Evolutionary conservation across 2,888 invertebrate genomes (phyloP).

Genomic region (Patella pellucida): DNA sequence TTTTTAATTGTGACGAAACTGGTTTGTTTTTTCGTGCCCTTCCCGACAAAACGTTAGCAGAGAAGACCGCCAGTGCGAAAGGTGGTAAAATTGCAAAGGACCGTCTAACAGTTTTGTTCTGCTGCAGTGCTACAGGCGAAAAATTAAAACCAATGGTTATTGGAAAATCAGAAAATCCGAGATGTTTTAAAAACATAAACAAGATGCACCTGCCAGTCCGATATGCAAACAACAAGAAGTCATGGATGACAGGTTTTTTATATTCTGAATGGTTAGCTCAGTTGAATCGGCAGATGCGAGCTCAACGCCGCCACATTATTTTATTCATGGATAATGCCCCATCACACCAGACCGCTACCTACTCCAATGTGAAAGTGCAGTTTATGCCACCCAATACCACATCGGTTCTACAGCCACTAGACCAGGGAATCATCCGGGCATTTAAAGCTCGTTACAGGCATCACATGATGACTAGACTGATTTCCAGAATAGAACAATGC

Average conservation of each 20-base stretch:
- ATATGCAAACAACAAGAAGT: conserved; percentile 30
- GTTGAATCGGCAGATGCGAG: conserved; percentile 23
- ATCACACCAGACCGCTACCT: too few relatives aligned
- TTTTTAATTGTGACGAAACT: conserved; percentile 44
- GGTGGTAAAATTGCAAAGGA: conserved; percentile 38
- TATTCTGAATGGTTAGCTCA: conserved; percentile 31
- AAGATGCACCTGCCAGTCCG: conserved; percentile 23
- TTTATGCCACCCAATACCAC: neutral
- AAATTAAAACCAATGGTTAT: conserved; percentile 42
- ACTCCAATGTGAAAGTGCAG: too few relatives aligned
- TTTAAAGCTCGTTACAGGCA: neutral
- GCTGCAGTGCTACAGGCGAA: conserved; percentile 37
- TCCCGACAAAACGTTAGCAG: conserved; percentile 34
- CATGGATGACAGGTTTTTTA: conserved; percentile 37
- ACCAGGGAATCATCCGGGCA: too few relatives aligned
- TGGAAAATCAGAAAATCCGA: conserved; percentile 32
- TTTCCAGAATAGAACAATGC: neutral
- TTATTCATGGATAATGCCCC: too few relatives aligned
- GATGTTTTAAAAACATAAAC: conserved; percentile 35
- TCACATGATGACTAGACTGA: neutral
- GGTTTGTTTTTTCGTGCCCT: conserved; percentile 36
- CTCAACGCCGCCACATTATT: conserved; percentile 21
- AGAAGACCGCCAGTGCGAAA: conserved; percentile 26
- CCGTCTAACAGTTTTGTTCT: conserved; percentile 37
- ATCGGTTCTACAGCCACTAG: neutral